Percentiles rank a stretch among this genome's conserved stretches.
phyloP scores from a whole-genome alignment of 2,888 invertebrate genomes.

The Criorhina ranunculi region DNA sequence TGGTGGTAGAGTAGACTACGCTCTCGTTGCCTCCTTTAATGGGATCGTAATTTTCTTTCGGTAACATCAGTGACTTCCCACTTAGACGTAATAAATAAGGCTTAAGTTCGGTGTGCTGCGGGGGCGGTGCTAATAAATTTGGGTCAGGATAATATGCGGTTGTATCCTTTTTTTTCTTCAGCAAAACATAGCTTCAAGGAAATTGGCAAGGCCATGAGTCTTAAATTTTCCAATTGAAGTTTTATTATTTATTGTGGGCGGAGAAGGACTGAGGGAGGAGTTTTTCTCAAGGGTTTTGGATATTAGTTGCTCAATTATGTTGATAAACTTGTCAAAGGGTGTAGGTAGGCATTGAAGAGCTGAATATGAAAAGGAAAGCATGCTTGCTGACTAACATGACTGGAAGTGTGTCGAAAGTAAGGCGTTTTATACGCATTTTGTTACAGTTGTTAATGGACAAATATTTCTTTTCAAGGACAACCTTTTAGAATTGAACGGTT shows the following conservation, averaged over 20 bases:
- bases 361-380: too few species aligned
- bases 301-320: constrained; percentile 11
- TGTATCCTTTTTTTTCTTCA: constrained; percentile 14
- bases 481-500: too few species aligned
- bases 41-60: constrained; percentile 61
- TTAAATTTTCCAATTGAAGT: constrained; percentile 60
- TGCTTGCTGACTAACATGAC: too few species aligned
- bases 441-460: too few species aligned
- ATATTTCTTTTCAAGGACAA: too few species aligned
- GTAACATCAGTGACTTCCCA: constrained; percentile 65
- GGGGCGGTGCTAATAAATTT: constrained; percentile 61
- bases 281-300: too few species aligned
- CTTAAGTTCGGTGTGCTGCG: constrained; percentile 30
- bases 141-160: constrained; percentile 52
- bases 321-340: constrained; percentile 8
- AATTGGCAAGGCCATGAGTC: constrained; percentile 31
- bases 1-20: constrained; percentile 10
- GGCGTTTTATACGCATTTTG: too few species aligned
- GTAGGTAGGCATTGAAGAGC: too few species aligned
- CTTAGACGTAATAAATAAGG: constrained; percentile 62
- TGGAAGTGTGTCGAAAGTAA: too few species aligned
- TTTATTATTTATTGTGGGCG: constrained; percentile 1
- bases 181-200: constrained; percentile 3
- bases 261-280: background rate
- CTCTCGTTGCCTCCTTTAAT: constrained; percentile 45